These are phyloP conservation scores for Phalacrocorax carbo DNA, from an alignment of 2,113 vertebrate species.

Conservation along the genomic window DNA sequence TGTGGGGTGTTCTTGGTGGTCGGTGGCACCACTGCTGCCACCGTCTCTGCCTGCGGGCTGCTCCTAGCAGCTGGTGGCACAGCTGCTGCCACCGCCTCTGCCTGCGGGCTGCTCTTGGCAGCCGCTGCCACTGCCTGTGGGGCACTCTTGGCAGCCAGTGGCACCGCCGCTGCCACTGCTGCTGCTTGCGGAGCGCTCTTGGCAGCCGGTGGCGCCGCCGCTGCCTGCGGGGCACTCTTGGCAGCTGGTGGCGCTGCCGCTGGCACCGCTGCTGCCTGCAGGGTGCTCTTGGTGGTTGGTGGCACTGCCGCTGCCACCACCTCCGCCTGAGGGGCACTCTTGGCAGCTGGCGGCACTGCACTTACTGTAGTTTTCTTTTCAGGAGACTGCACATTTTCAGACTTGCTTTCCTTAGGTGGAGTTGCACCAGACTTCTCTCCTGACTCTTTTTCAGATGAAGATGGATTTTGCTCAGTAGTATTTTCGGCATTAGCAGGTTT, in stretches of 20 bases:
- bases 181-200: neutral
- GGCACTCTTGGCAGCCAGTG: fast-evolving
- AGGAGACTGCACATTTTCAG: constrained; percentile 40
- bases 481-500: constrained; percentile 60
- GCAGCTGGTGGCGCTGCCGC: neutral
- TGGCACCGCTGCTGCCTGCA: neutral
- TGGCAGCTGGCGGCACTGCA: neutral
- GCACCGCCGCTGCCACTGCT: neutral
- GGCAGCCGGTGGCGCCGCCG: neutral
- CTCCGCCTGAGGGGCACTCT: neutral
- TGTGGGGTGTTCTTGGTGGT: neutral
- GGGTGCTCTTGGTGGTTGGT: neutral
- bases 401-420: constrained; percentile 43
- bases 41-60: neutral
- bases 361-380: constrained; percentile 60
- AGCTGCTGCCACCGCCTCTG: neutral
- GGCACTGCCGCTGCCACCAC: fast-evolving
- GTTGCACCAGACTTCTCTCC: constrained; percentile 61
- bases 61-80: neutral
- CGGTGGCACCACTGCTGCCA: neutral
- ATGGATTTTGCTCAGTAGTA: constrained; percentile 33
- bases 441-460: constrained; percentile 49
- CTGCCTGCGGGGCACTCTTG: neutral
- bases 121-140: fast-evolving
- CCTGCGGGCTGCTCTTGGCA: neutral